phyloP scores from a whole-genome alignment of 1,140 invertebrate genomes.

The Heliconius eleuchia region DNA sequence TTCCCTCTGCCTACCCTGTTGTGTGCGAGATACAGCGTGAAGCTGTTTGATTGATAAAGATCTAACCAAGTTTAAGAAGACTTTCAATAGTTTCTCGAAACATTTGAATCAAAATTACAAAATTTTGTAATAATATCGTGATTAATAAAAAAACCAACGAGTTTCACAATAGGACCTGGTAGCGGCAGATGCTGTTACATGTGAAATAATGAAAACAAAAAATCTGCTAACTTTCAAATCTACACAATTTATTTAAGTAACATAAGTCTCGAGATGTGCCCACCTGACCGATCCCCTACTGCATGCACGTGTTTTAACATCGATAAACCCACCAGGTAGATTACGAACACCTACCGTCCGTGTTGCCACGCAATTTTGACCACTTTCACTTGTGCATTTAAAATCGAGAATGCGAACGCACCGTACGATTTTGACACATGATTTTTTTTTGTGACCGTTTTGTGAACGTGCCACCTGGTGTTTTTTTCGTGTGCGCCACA shows the following conservation, averaged over 20 bases:
- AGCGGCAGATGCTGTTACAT: slow-evolving; percentile 35
- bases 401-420: slow-evolving; percentile 46
- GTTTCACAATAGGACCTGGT: slow-evolving; percentile 11
- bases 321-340: slow-evolving; percentile 60
- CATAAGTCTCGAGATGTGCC: slow-evolving; percentile 48
- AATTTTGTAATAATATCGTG: not conserved
- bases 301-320: slow-evolving; percentile 67
- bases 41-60: no score
- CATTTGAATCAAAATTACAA: not conserved
- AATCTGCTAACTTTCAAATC: slow-evolving; percentile 42
- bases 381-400: slow-evolving; percentile 44
- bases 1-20: no score
- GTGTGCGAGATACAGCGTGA: no score
- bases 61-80: not conserved
- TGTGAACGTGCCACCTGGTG: slow-evolving; percentile 72
- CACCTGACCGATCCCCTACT: slow-evolving; percentile 63
- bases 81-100: not conserved
- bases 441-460: slow-evolving; percentile 55
- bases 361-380: slow-evolving; percentile 52
- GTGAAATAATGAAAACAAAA: slow-evolving; percentile 38
- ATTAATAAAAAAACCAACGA: not conserved
- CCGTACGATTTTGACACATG: slow-evolving; percentile 45
- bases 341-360: slow-evolving; percentile 46
- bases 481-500: slow-evolving; percentile 62
- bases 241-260: slow-evolving; percentile 57